Conservation (phyloP, 2,113 vertebrate species). For the Callaeas wilsoni region DNA sequence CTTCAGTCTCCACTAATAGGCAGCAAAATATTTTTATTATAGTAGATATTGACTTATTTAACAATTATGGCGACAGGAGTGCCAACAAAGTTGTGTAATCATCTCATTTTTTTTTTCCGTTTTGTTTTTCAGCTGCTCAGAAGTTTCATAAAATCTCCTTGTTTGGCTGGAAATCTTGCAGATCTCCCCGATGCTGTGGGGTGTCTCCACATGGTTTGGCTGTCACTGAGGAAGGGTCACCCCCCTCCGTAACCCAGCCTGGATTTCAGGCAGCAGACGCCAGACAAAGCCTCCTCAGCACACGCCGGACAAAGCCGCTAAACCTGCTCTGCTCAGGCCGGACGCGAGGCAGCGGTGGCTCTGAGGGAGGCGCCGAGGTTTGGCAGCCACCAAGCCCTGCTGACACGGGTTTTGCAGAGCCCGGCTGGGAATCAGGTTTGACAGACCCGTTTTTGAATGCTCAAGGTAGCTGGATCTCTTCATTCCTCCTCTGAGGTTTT, state of each 20-base stretch:
- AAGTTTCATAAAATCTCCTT: background rate
- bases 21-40: background rate
- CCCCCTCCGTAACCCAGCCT: background rate
- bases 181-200: background rate
- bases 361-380: accelerated
- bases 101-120: no score
- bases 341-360: accelerated
- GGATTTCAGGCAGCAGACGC: background rate
- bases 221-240: background rate
- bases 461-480: background rate
- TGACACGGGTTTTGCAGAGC: background rate
- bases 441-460: background rate
- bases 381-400: background rate
- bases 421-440: background rate
- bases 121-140: background rate
- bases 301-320: background rate
- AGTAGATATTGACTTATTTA: background rate
- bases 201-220: accelerated
- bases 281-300: background rate
- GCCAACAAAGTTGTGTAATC: background rate
- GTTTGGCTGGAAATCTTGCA: background rate
- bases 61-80: background rate
- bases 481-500: background rate
- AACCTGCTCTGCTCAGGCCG: background rate
- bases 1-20: background rate